Evolutionary conservation across 2,113 vertebrate genomes (phyloP), one percentile per base, ranked within the genome.

Genomic region (Megaceryle maxima): DNA sequence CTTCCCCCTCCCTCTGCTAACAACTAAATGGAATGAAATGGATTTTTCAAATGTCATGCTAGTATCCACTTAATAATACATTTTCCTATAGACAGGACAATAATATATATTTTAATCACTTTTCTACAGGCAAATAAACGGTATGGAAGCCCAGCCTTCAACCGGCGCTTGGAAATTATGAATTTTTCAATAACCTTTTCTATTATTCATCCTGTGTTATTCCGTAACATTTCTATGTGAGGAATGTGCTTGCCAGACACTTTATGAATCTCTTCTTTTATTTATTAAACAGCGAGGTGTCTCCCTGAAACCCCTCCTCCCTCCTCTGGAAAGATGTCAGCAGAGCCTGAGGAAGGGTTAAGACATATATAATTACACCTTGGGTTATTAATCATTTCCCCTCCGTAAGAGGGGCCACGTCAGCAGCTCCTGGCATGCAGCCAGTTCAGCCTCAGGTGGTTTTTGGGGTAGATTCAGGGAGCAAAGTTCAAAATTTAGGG

Each of bases 191-290:
- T 98, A 99, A 98, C 96, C 98, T 98, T 97, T 98, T 99, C 97
- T 99, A 99, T 99, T 99, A 99, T 99, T 99, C 98, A 99, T 98
- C 96, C 97, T 93, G 97, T 98, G 98, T 98, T 99, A 98, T 98
- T 98, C 98, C 91, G 97, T 98, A 98, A 98, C 98, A 98, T 98
- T 99, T 99, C 97, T 97, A 97, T 91, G 97, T 98, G 98, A 98
- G 97, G 93, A 96, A 97, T 98, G 97, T 96, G 98, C 98, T 98
- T 98, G 97, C 97, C 96, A 97, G 97, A 94, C 97, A 98, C 98
- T 98, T 98, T 98, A 98, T 98, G 98, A 98, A 98, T 96, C 98
- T 98, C 91, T 98, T 99, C 97, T 99, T 98, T 99, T 99, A 99
- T 99, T 99, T 98, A 99, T 99, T 98, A 98, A 98, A 98, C 98